Conservation (phyloP, 2,888 invertebrate genomes). For the Protula sp. region DNA sequence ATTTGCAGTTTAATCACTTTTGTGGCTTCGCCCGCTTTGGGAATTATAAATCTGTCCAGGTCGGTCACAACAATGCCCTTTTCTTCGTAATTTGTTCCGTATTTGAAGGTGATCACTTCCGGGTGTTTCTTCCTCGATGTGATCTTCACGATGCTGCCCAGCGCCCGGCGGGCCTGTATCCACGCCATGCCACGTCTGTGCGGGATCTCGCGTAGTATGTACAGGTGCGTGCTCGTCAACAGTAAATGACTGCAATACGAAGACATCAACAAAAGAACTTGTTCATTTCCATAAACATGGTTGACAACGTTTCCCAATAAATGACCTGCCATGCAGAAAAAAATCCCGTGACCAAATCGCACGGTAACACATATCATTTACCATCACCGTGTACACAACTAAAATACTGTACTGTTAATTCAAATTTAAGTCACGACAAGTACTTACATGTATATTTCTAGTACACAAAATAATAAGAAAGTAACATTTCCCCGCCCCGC, state of each 20-base stretch:
- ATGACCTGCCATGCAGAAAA: background rate
- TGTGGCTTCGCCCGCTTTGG: conserved; percentile 84
- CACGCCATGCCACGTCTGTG: conserved; percentile 71
- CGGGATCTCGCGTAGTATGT: conserved; percentile 72
- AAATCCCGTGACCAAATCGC: background rate
- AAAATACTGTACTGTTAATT: too few relatives aligned
- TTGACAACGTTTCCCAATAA: background rate
- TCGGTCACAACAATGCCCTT: conserved; percentile 68
- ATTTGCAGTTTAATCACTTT: conserved; percentile 86
- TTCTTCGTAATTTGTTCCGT: conserved; percentile 61
- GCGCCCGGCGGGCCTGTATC: conserved; percentile 78
- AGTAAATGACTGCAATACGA: conserved; percentile 67
- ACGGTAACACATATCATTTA: background rate
- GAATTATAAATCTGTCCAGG: conserved; percentile 84
- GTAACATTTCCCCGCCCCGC: too few relatives aligned
- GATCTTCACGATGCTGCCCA: conserved; percentile 91
- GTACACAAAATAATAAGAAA: too few relatives aligned
- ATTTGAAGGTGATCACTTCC: conserved; percentile 94
- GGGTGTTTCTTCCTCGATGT: conserved; percentile 93
- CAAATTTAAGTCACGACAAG: too few relatives aligned
- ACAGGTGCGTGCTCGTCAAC: conserved; percentile 78
- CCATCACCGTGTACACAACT: too few relatives aligned
- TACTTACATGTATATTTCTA: too few relatives aligned
- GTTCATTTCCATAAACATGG: conserved; percentile 10
- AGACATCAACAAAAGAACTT: background rate